Base-by-base conservation (phyloP, 2,113 vertebrate species). In the Microcebus tavaratra region DNA sequence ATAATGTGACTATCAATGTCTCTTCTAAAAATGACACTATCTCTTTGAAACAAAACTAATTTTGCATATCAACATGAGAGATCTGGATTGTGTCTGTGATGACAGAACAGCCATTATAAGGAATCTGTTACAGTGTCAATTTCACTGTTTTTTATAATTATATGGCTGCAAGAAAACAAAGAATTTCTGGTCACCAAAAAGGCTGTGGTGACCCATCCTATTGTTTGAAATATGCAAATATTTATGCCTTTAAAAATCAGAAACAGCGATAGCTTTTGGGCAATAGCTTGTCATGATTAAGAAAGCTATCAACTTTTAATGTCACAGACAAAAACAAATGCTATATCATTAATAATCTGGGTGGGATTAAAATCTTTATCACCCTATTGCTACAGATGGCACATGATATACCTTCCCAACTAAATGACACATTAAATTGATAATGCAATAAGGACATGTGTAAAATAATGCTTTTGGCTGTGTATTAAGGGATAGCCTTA, bases 231-330 rank as follows among this genome's bases (percentile, higher is more conserved):
- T 27, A 88, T 39, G 94, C 83, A 84, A 17, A 63, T 76, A 95
- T 90, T 94, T 97, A 55, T 65, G 34, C 12, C 57, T 76, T 92
- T 67, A 79, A 86, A 86, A 96, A 53, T 81, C 39, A 94, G 61
- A 92, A 90, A 73, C 5, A 88, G 31, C 5, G 17, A 45, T 45
- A 45, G 80, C 79, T 59, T 90, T 81, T 67, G 34, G 45, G 55
- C 36, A 82, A 87, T 7, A 88, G 39, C 14, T 92, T 88, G 31
- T 95, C 31, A 63, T 15, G 48, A 42, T 87, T 93, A 81, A 50
- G 57, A 88, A 93, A 95, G 65, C 61, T 63, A 29, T 65, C 42
- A 94, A 75, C 80, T 90, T 93, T 86, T 65, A 94, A 88, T 89
- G 61, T 45, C 48, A 92, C 3, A 67, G 12, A 87, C 10, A 78